Evolutionary conservation across 2,888 invertebrate species (phyloP), one percentile per base, ranked within the genome.

Genomic region (Maniola hyperantus): DNA sequence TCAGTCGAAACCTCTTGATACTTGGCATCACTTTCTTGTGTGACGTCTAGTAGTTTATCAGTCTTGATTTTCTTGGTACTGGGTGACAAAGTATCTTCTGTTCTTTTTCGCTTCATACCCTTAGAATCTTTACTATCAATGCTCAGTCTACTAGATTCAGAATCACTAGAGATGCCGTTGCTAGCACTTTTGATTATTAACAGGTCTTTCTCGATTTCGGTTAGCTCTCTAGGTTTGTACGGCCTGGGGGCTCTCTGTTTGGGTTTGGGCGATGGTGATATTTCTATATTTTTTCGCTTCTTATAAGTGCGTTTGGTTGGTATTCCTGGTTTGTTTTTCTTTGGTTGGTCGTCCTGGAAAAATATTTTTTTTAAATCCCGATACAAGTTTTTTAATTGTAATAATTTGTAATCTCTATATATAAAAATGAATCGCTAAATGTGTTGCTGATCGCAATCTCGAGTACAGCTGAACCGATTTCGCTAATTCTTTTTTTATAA

Each of bases 161-260:
- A 81, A 53, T 89, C 88, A 20, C 86, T 90, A 0, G 88, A 86
- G 0, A 84, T 65, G 0, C 80, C 78, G 54, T 79, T 87, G 0
- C 88, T 87, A 0, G 91, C 92, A 20, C 79, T 90, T 62, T 84
- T 85, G 1, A 92, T 92, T 0, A 91, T 91, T 0, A 91, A 70
- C 0, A 92, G 74, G 67, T 92, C 92, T 67, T 91, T 90, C 62
- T 92, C 92, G 0, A 92, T 88, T 34, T 91, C 91, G 0, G 89
- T 88, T 0, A 91, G 73, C 63, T 90, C 88, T 69, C 80, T 81
- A 0, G 88, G 88, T 34, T 88, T 89, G 0, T 81, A 76, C 0
- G 85, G 87, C 36, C 85, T 76, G 0, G 85, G 83, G 7, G 82
- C 71, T 0, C 82, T 81, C 1, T 78, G 79, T 69, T 87, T 87